Evolutionary conservation across 1,140 invertebrate species (phyloP), one percentile per base, ranked within the genome.

Genomic region (Odontomachus brunneus): DNA sequence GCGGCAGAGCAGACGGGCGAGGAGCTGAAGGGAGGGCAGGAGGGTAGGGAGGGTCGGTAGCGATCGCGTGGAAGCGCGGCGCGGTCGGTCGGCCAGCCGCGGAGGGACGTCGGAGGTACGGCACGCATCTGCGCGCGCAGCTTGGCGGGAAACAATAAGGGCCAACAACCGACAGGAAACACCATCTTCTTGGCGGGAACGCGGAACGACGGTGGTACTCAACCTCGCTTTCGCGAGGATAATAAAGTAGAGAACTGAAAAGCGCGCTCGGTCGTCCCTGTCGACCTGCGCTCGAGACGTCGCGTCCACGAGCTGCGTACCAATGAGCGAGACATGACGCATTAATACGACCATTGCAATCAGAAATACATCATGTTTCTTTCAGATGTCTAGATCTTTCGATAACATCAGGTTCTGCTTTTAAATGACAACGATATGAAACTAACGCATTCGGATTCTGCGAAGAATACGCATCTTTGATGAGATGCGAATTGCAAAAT

Each of bases 81-180:
- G 63, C 0, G 29, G 29, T 33, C 29, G n/a, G n/a, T n/a, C n/a
- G n/a, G n/a, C n/a, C n/a, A n/a, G n/a, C n/a, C n/a, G 29, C 24
- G 60, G 67, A 82, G 63, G 19, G 49, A 74, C 26, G 53, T 55
- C 38, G 51, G 63, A 44, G 57, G 57, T 24, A 69, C 29, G 53
- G 38, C 51, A 71, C 76, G 66, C 44, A 66, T 65, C 53, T 84
- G 87, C 87, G 86, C 89, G 84, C 89, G 89, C 88, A 85, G 22
- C 72, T 75, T 88, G 89, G 90, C 90, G 90, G 89, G 90, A 91
- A 91, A 88, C 84, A 85, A 88, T 84, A 67, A 83, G 80, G 81
- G 83, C 86, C 85, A 88, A 88, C 76, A 84, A 88, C 86, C 86
- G 83, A 44, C 29, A 49, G 63, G 82, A 87, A 73, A 82, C 86